phyloP scores from a whole-genome alignment of 2,888 invertebrate genomes.

The Bembecia ichneumoniformis region DNA sequence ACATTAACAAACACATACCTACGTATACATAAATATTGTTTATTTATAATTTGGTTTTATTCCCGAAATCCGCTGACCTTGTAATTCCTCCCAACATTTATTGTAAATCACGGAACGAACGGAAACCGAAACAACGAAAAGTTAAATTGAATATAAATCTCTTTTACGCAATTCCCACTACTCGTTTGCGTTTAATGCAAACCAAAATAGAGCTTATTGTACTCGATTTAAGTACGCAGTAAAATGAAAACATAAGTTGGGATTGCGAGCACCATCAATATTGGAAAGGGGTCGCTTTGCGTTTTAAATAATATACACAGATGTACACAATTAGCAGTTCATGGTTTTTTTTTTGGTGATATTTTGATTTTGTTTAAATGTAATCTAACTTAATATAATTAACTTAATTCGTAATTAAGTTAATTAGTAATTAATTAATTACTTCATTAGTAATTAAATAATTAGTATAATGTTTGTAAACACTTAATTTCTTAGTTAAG shows the following conservation, averaged over 20 bases:
- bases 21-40: no score
- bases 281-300: constrained; percentile 23
- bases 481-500: no score
- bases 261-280: constrained; percentile 22
- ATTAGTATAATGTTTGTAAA: no score
- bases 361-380: background rate
- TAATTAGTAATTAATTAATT: no score
- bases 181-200: background rate
- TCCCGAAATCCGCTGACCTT: background rate
- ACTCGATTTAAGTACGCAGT: background rate
- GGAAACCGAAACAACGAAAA: constrained; percentile 29
- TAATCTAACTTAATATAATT: background rate
- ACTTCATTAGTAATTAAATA: no score
- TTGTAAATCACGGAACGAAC: constrained; percentile 19
- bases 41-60: background rate
- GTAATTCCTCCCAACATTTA: constrained; percentile 17
- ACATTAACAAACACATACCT: no score
- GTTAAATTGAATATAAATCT: constrained; percentile 43
- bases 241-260: constrained; percentile 1
- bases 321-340: constrained; percentile 28
- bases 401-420: no score
- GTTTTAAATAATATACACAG: constrained; percentile 36
- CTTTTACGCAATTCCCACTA: constrained; percentile 16
- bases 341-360: constrained; percentile 1
- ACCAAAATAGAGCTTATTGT: constrained; percentile 4